Evolutionary conservation across 2,888 invertebrate species (phyloP).

Genomic region (Blera fallax): DNA sequence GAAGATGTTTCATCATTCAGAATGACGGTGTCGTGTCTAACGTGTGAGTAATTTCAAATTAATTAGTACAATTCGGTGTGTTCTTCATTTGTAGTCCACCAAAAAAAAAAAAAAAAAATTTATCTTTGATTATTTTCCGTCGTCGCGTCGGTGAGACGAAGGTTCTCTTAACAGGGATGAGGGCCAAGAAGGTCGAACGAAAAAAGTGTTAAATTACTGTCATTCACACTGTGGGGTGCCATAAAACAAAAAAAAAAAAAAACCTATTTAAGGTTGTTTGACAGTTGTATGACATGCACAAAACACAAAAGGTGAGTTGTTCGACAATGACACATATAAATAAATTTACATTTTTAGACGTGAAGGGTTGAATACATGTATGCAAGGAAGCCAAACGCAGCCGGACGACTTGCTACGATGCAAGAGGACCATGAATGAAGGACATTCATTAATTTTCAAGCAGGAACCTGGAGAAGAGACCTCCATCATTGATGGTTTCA

Average conservation of each 20-base stretch:
- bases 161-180: neutral
- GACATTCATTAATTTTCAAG: conserved; percentile 56
- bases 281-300: conserved; percentile 69
- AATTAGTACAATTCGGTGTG: conserved; percentile 70
- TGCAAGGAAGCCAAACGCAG: neutral
- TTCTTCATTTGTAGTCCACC: conserved; percentile 37
- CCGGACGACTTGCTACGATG: neutral
- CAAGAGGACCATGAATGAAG: conserved; percentile 21
- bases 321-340: conserved; percentile 32
- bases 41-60: conserved; percentile 72
- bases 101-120: too few relatives aligned
- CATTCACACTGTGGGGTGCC: conserved; percentile 69
- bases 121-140: conserved; percentile 52
- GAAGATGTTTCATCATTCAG: conserved; percentile 64
- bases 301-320: conserved; percentile 59
- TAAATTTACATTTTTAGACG: conserved; percentile 44
- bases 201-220: conserved; percentile 65
- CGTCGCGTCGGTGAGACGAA: neutral
- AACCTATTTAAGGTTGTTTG: conserved; percentile 63
- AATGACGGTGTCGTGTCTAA: conserved; percentile 72
- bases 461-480: conserved; percentile 9
- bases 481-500: conserved; percentile 69
- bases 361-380: conserved; percentile 8
- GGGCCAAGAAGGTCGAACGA: neutral
- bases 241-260: too few relatives aligned